These are phyloP conservation scores for Coccyzus lansbergi DNA, from an alignment of 2,797 vertebrate species.

Conservation along the genomic window DNA sequence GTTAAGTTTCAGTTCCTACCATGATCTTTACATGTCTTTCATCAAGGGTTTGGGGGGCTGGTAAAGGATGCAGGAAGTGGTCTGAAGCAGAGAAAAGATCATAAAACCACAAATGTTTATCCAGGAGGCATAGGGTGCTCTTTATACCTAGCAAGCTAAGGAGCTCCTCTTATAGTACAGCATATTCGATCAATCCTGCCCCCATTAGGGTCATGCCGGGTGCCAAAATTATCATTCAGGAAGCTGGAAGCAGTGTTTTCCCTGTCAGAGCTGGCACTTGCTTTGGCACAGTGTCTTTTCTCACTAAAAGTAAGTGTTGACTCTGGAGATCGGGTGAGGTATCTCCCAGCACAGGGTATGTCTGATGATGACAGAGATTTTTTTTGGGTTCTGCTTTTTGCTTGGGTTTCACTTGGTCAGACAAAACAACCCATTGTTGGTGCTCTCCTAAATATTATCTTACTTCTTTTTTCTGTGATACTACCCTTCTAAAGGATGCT, in stretches of 20 bases:
- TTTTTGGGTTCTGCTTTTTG: neutral
- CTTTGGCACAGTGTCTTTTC: neutral
- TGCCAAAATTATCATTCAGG: neutral
- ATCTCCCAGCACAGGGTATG: neutral
- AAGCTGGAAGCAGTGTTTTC: neutral
- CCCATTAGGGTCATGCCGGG: neutral
- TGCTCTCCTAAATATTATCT: neutral
- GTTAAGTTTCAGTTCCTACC: constrained; percentile 43
- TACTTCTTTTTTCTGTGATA: neutral
- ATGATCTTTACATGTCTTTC: constrained; percentile 30
- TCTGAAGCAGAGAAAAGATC: constrained; percentile 7
- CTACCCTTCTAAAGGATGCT: neutral
- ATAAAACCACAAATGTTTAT: constrained; percentile 29
- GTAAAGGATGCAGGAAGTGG: constrained; percentile 35
- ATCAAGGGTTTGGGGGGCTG: neutral
- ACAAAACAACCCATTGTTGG: neutral
- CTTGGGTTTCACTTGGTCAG: neutral
- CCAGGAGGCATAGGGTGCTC: neutral
- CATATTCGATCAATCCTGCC: neutral
- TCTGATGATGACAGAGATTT: neutral
- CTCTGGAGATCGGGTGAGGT: neutral
- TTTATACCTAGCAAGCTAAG: neutral
- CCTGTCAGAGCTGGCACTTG: neutral
- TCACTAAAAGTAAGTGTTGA: neutral
- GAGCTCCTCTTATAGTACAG: neutral